Base-by-base conservation (phyloP, 1,140 invertebrate genomes). In the Archegozetes longisetosus region DNA sequence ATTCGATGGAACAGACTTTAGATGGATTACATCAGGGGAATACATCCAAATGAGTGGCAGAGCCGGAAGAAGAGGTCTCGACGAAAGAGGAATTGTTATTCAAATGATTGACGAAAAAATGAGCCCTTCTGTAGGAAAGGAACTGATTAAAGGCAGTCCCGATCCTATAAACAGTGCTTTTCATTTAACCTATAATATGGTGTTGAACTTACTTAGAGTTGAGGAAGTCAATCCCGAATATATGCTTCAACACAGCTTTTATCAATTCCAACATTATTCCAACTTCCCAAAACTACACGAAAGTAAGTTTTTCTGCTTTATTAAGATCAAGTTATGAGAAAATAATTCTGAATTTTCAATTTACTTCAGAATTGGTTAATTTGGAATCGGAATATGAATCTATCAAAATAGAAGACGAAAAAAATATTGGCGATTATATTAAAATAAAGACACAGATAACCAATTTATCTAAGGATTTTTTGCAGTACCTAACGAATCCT, bases 191-290 rank as follows among this genome's bases (percentile, higher is more conserved):
- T 99, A 99, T 70, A 99, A 98, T 70, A 99, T 99, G 96, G 91
- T 99, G 12, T 74, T 98, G 9, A 98, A 98, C 79, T 75, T 98
- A 61, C 73, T 98, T 40, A 64, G 80, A 70, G 96, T 99, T 4
- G 95, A 99, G 75, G 95, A 97, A 76, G 97, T 99, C 59, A 98
- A 98, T 78, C 95, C 96, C 0, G 93, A 99, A 72, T 98, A 95
- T 66, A 98, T 99, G 90, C 75, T 99, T 66, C 92, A 98, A 70
- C 79, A 92, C 63, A 95, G 90, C 67, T 99, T 99, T 72, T 95
- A 85, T 74, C 95, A 99, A 72, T 99, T 98, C 70, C 96, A 99
- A 76, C 98, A 98, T 76, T 95, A 97, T 75, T 81, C 91, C 0
- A 77, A 82, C 23, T 92, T 99, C 67, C 96, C 96, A 2, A 80